Evolutionary conservation across 2,113 vertebrate species (phyloP), one percentile per base, ranked within the genome.

Genomic region (Channa argus): DNA sequence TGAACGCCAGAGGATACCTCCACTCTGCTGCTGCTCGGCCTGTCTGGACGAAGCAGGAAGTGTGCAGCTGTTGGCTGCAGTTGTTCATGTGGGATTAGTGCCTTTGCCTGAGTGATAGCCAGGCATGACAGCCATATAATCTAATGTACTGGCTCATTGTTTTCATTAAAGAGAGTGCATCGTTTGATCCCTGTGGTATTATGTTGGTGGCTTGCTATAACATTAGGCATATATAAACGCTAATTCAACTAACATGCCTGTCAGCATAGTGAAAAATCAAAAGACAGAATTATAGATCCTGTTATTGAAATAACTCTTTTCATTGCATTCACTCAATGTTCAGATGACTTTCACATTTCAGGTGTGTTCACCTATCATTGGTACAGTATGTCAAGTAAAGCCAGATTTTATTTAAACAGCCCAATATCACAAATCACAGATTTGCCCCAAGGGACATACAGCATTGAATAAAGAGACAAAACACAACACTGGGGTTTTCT

Each of bases 151-250:
- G 88, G 68, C 82, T 88, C 86, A 83, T 92, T 91, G 86, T 89
- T 86, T 90, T 92, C 86, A 91, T 92, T 91, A 90, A 86, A 88
- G 85, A 91, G 89, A 92, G 90, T 91, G 89, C 47, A 44, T 61
- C 45, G 72, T 82, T 83, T 77, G 77, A 86, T 90, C 85, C 83
- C 78, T 5, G 54, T 51, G 74, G 79, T 53, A 67, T 74, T 71
- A 13, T 77, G 81, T 83, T 36, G 52, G 56, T 13, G 54, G 62
- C 51, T 24, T 5, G 59, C 70, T 38, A 33, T 15, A 60, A 38
- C 43, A n/a, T 62, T 39, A 73, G 33, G 60, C 78, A 70, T 74
- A 73, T 75, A 62, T 55, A 73, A 86, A 24, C 24, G 81, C 24
- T 83, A 79, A 88, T 80, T 83, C 55, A 37, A 8, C 24, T 37